Evolutionary conservation across 2,888 invertebrate species (phyloP), one percentile per base, ranked within the genome.

Genomic region (Amiota mariae): DNA sequence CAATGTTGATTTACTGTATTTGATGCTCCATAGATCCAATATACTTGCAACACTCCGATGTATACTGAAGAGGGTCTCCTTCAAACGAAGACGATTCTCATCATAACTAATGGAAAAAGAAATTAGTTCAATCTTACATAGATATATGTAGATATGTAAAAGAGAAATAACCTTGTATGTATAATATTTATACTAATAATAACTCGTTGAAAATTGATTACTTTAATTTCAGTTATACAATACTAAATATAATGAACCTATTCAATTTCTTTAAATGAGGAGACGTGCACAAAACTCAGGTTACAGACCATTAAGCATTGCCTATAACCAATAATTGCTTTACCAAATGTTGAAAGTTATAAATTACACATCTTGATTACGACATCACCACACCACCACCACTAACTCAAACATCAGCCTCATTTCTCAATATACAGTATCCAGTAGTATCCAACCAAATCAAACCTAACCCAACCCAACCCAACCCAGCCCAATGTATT

Each of bases 31-130:
- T 71, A 96, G 91, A 85, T 94, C 94, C 75, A 96, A 89, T 67
- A 96, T 93, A 86, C 94, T 94, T 15, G 94, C 92, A 81, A 97
- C 93, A 82, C 96, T 95, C 0, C 95, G 94, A 89, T 97, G 96
- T 61, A 96, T 94, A 70, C 93, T 91, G 86, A 95, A 93, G 0
- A 97, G 91, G 79, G 93, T 93, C 81, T 91, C 92, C 75, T 90
- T 88, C 72, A 94, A 89, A 76, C 91, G 91, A n/a, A 85, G 85
- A 77, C 90, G 91, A 64, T 91, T 91, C 75, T 88, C 86, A 66
- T 90, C 87, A 82, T 90, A 92, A 36, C 91, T 90, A 72, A 2
- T 72, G 73, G 15, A 57, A 63, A 46, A 18, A 54, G 18, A 72
- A 48, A 36, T 20, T 12, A 49, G 24, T 15, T 8, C 11, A 13